phyloP scores from a whole-genome alignment of 2,113 vertebrate genomes.

The Nycticryphes semicollaris region DNA sequence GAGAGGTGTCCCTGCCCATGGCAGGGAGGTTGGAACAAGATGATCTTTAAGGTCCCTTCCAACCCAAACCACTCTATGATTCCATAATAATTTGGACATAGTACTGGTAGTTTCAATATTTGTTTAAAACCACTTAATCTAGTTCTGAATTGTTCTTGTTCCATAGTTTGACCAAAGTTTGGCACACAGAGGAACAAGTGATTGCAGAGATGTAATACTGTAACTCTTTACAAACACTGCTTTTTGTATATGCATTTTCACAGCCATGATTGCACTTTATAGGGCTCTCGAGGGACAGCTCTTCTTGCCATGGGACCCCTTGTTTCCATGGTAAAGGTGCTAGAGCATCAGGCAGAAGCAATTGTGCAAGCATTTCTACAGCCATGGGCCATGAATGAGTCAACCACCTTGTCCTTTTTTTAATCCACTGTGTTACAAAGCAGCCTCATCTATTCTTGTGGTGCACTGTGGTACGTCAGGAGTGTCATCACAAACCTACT shows the following conservation, averaged over 20 bases:
- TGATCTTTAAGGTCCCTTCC: too few relatives aligned
- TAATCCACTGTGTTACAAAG: constrained; percentile 36
- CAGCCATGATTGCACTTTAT: neutral
- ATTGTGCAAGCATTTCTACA: constrained; percentile 60
- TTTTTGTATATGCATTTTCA: constrained; percentile 25
- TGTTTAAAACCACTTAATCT: neutral
- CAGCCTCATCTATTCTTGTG: constrained; percentile 13
- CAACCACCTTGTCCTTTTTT: constrained; percentile 56
- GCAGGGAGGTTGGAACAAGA: too few relatives aligned
- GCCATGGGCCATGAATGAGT: constrained; percentile 60
- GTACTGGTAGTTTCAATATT: neutral
- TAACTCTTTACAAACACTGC: neutral
- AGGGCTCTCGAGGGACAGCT: constrained; percentile 32
- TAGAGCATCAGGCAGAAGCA: constrained; percentile 34
- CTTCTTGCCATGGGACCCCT: neutral
- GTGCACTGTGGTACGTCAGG: neutral
- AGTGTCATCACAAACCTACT: neutral
- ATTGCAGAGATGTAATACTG: neutral
- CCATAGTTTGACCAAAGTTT: neutral
- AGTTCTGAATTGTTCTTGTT: neutral
- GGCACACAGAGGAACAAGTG: neutral
- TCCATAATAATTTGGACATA: neutral
- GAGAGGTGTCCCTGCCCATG: too few relatives aligned
- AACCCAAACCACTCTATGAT: too few relatives aligned
- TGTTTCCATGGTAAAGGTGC: constrained; percentile 46